Percentiles rank a stretch among this genome's conserved stretches.
Evolutionary conservation across 2,888 invertebrate genomes (phyloP).

Genomic region (Ochropleura leucogaster): DNA sequence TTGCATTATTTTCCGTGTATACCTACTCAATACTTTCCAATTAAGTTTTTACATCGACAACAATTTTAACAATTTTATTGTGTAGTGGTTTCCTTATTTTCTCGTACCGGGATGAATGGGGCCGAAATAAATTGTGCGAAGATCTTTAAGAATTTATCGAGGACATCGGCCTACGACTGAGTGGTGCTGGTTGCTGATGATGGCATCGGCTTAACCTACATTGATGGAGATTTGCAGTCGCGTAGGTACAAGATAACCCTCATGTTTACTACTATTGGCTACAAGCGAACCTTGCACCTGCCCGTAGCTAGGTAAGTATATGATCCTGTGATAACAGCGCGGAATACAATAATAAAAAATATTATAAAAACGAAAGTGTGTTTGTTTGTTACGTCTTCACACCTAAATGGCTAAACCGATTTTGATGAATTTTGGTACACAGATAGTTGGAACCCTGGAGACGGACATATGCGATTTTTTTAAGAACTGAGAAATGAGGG

Average conservation of each 20-base stretch:
- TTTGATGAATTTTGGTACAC: no score
- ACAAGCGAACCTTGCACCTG: not conserved
- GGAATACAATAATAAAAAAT: not conserved
- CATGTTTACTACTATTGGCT: not conserved
- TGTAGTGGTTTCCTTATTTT: no score
- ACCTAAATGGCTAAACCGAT: no score
- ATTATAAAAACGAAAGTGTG: no score
- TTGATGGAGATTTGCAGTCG: not conserved
- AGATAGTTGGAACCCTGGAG: no score
- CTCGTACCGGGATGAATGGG: not conserved
- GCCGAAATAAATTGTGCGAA: not conserved
- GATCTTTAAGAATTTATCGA: not conserved
- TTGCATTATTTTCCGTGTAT: slow-evolving; percentile 19
- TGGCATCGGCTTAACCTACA: not conserved
- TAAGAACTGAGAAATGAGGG: no score
- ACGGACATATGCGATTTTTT: no score
- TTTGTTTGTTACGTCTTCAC: no score
- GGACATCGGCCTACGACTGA: not conserved
- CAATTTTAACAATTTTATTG: not conserved
- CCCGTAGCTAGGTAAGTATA: no score
- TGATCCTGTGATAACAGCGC: not conserved
- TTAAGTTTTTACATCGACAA: not conserved
- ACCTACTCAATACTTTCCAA: not conserved
- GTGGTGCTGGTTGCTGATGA: not conserved
- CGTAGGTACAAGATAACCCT: not conserved